These are phyloP conservation scores for Urocolius indicus DNA, from an alignment of 2,113 vertebrate species.

Conservation along the genomic window DNA sequence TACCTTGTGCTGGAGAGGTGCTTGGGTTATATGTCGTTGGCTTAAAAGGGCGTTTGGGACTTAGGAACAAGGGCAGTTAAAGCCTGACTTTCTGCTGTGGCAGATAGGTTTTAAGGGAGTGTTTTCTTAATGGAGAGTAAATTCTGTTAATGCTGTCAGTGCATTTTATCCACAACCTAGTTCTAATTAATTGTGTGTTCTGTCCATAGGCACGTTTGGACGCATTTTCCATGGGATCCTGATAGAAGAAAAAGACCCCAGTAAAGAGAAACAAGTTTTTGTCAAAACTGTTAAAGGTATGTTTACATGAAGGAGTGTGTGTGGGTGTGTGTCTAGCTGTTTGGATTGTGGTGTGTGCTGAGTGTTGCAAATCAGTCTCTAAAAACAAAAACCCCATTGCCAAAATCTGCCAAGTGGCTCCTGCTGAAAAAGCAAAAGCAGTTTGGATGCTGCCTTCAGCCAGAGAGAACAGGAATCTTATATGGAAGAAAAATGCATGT, in stretches of 20 bases:
- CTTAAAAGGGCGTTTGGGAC: background rate
- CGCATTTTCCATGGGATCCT: conserved; percentile 96
- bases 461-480: background rate
- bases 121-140: background rate
- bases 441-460: background rate
- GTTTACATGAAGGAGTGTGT: background rate
- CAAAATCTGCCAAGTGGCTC: background rate
- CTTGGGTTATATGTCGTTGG: background rate
- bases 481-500: conserved; percentile 31
- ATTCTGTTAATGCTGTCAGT: background rate
- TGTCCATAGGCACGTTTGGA: conserved; percentile 92
- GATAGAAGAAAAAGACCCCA: conserved; percentile 96
- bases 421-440: background rate
- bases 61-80: background rate
- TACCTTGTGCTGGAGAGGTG: fast-evolving
- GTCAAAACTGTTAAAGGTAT: conserved; percentile 99
- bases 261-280: conserved; percentile 94
- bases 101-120: background rate
- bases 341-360: background rate
- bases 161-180: background rate
- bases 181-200: background rate
- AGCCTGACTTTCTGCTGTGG: background rate
- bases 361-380: background rate
- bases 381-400: background rate
- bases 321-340: background rate